A percentile compares a stretch with the other conserved stretches of the same genome.
Evolutionary conservation across 2,888 invertebrate genomes (phyloP).

Genomic region (Elaeidobius kamerunicus): DNA sequence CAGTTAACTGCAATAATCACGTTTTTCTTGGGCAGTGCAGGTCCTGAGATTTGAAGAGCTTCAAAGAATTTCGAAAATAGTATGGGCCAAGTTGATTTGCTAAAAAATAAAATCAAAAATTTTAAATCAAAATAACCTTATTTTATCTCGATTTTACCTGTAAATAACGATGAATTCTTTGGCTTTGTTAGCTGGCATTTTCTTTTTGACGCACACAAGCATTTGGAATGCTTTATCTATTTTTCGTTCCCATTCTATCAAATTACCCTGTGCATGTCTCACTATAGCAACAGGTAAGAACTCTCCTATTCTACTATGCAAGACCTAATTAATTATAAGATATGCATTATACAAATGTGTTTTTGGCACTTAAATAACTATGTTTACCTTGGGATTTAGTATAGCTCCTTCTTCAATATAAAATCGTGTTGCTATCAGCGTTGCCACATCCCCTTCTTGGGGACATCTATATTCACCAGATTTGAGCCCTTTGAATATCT

Average conservation of each 20-base stretch:
- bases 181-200: conserved; percentile 63
- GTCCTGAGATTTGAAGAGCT: conserved; percentile 73
- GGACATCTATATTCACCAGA: conserved; percentile 88
- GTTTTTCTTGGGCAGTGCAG: conserved; percentile 64
- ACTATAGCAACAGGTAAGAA: conserved; percentile 79
- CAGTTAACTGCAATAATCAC: conserved; percentile 93
- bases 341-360: too few relatives aligned
- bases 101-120: conserved; percentile 12
- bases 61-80: conserved; percentile 93
- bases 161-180: conserved; percentile 90
- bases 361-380: too few relatives aligned
- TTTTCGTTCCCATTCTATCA: conserved; percentile 67
- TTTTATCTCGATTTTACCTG: conserved; percentile 27
- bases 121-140: too few relatives aligned
- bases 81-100: conserved; percentile 88
- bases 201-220: conserved; percentile 68
- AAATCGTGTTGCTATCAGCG: conserved; percentile 87
- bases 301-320: conserved; percentile 69
- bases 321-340: too few relatives aligned
- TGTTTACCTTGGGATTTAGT: conserved; percentile 59
- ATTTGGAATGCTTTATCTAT: conserved; percentile 69
- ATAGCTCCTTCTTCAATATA: conserved; percentile 76
- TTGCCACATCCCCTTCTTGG: conserved; percentile 80
- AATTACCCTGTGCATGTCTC: conserved; percentile 45
- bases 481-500: conserved; percentile 69